phyloP scores from a whole-genome alignment of 53 echinoderm and acorn worm species.

The Echinometra lucunter region DNA sequence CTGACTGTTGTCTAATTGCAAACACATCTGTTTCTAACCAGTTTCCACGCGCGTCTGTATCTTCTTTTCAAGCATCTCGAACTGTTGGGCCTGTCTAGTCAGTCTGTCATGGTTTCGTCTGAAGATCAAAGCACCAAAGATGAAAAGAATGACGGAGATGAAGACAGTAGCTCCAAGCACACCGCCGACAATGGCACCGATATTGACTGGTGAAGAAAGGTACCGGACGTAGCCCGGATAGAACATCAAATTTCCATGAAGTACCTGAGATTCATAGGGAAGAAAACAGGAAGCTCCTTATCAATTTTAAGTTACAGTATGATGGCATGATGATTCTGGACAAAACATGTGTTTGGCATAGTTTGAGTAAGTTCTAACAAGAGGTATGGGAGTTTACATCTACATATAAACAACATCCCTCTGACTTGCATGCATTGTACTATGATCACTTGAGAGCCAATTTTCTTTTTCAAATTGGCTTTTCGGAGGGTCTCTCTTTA shows the following conservation, averaged over 20 bases:
- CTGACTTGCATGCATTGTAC: no score
- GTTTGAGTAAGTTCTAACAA: no score
- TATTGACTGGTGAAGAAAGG: not conserved
- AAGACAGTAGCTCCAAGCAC: not conserved
- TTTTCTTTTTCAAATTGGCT: no score
- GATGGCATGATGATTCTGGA: no score
- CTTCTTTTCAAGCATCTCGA: conserved; percentile 55
- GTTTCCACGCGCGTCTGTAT: conserved; percentile 56
- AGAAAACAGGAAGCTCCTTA: no score
- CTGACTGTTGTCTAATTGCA: no score
- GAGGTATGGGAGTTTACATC: no score
- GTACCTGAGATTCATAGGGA: not conserved
- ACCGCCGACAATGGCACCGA: conserved; percentile 35
- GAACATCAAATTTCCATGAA: conserved; percentile 58
- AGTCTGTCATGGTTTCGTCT: conserved; percentile 23
- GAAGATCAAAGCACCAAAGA: conserved; percentile 29
- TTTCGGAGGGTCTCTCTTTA: no score
- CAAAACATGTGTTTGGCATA: no score
- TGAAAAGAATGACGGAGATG: conserved; percentile 40
- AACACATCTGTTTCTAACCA: not conserved
- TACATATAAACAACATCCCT: no score
- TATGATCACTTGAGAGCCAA: no score
- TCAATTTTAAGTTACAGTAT: no score
- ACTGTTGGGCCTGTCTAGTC: conserved; percentile 40
- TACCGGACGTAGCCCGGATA: conserved; percentile 63